Evolutionary conservation across 1,140 invertebrate genomes (phyloP).

Genomic region (Drosophila busckii): DNA sequence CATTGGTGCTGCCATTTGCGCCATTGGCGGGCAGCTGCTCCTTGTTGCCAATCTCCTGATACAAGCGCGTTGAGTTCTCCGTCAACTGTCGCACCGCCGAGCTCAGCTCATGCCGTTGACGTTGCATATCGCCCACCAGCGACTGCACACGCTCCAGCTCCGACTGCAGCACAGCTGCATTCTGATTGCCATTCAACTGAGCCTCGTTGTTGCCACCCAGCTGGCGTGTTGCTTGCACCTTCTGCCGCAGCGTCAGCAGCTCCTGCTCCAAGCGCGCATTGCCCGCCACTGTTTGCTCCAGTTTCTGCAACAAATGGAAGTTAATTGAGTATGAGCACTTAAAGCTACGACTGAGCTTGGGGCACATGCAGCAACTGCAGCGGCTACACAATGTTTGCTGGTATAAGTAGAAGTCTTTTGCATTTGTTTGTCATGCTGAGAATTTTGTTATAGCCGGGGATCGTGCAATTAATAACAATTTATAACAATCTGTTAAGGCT

Average conservation of each 20-base stretch:
- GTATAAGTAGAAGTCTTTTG: constrained; percentile 61
- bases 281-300: constrained; percentile 93
- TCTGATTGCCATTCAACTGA: constrained; percentile 77
- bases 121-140: constrained; percentile 89
- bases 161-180: constrained; percentile 86
- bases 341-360: background rate
- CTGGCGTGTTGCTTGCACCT: constrained; percentile 85
- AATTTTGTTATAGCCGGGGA: too few relatives aligned
- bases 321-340: constrained; percentile 3
- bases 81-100: constrained; percentile 89
- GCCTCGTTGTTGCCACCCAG: constrained; percentile 40
- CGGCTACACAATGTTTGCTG: constrained; percentile 14
- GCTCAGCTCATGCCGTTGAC: constrained; percentile 90
- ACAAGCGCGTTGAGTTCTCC: constrained; percentile 82
- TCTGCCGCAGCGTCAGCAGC: constrained; percentile 89
- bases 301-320: constrained; percentile 82
- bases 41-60: constrained; percentile 76
- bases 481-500: too few relatives aligned
- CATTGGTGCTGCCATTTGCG: constrained; percentile 38
- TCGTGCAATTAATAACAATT: too few relatives aligned
- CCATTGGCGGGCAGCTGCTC: constrained; percentile 57
- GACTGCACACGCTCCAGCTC: constrained; percentile 91
- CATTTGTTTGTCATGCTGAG: constrained; percentile 38
- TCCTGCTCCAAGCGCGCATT: constrained; percentile 93
- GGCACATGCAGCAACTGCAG: constrained; percentile 55